Evolutionary conservation across 2,888 invertebrate genomes (phyloP), one percentile per base, ranked within the genome.

Genomic region (Phlogophora meticulosa): DNA sequence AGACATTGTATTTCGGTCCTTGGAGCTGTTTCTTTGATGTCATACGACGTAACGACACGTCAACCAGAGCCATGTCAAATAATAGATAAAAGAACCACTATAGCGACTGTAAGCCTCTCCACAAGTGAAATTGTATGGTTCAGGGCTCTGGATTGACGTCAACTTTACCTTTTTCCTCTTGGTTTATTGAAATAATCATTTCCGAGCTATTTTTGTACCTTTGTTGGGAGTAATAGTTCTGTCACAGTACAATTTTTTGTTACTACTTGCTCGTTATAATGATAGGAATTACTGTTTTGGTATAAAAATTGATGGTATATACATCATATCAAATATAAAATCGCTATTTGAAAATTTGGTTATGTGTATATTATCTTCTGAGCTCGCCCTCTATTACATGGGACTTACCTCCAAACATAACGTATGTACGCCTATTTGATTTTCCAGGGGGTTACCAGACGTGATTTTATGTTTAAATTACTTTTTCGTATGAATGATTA

Each of bases 161-260:
- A 82, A 82, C 61, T 64, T 58, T 64, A 74, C 70, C 77, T 67
- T 76, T 80, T 80, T 68, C 75, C 60, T 64, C 78, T 74, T 65
- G 67, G 53, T 65, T 75, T 77, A 69, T 57, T 82, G 78, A 80
- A 77, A 82, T 81, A 81, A 82, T 82, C 40, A 75, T 80, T 82
- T 81, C 81, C 83, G 80, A 66, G 32, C 48, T 59, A 64, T 76
- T 79, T 82, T 68, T 22, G 20, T 38, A 22, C 49, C 46, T 52
- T 56, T 55, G 28, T 72, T 48, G 72, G 20, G 38, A 53, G 13
- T 69, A 51, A 24, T 43, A 28, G 45, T 53, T 58, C 40, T 22
- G 52, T 56, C 45, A 38, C 32, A 22, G 48, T 53, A 20, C 11
- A 28, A 4, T 28, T 15, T 57, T 36, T n/a, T 59, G 15, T 20